These are phyloP conservation scores for Oppia nitens DNA, from an alignment of 1,140 invertebrate genomes.

Conservation along the genomic window DNA sequence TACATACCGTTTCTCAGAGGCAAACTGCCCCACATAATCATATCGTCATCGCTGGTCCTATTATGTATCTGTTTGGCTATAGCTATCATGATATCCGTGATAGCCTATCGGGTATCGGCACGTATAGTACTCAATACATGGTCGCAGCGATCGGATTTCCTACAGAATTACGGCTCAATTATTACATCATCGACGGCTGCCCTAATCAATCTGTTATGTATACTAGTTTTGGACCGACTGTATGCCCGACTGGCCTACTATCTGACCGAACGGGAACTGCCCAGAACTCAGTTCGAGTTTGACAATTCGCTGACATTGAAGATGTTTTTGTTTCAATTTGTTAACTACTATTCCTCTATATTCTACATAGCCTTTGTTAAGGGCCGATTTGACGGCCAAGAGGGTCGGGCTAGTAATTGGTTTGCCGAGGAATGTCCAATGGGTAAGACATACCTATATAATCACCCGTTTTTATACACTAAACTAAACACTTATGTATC, in stretches of 20 bases:
- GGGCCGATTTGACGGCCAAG: conserved; percentile 33
- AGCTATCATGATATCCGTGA: conserved; percentile 69
- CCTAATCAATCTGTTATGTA: conserved; percentile 64
- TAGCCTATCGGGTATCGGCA: conserved; percentile 70
- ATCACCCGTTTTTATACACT: background rate
- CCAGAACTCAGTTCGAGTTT: conserved; percentile 63
- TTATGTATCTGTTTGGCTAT: conserved; percentile 53
- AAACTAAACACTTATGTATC: background rate
- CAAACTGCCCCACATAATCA: conserved; percentile 57
- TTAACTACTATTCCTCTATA: conserved; percentile 96
- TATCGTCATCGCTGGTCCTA: conserved; percentile 60
- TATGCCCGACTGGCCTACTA: conserved; percentile 42
- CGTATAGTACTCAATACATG: background rate
- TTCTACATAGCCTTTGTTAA: conserved; percentile 98
- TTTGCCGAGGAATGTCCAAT: background rate
- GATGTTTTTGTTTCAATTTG: conserved; percentile 92
- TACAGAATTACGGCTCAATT: conserved; percentile 56
- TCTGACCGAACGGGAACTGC: conserved; percentile 77
- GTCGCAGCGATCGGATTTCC: conserved; percentile 29
- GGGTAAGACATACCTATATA: too few relatives aligned
- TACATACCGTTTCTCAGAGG: conserved; percentile 72
- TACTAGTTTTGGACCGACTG: conserved; percentile 54
- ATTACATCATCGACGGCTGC: conserved; percentile 68
- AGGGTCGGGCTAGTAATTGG: background rate
- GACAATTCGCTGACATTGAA: conserved; percentile 91